phyloP scores from a whole-genome alignment of 92 coral and sea anemone species.

The Anthopleura xanthogrammica region DNA sequence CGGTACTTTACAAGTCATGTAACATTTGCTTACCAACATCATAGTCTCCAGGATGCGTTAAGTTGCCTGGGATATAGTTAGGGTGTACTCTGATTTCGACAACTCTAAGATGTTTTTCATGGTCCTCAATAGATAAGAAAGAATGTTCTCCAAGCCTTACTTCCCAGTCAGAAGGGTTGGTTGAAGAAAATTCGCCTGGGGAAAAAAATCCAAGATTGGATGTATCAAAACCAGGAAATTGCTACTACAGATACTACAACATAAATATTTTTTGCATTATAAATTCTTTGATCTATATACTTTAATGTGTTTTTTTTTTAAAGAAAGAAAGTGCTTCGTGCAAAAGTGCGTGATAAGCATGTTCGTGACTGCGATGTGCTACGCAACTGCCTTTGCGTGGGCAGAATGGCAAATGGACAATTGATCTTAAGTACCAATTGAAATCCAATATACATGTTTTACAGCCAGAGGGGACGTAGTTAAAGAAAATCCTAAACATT shows the following conservation, averaged over 20 bases:
- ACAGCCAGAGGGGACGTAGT: background rate
- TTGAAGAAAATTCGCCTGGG: slow-evolving; percentile 54
- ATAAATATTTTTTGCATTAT: background rate
- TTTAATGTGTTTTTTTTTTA: background rate
- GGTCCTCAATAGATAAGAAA: slow-evolving; percentile 35
- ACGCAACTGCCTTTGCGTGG: background rate
- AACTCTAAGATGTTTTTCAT: slow-evolving; percentile 50
- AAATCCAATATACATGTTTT: background rate
- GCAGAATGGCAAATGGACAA: background rate
- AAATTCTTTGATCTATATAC: background rate
- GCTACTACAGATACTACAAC: background rate
- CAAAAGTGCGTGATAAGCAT: background rate
- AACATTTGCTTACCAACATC: slow-evolving; percentile 76
- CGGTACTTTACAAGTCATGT: background rate
- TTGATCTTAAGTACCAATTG: background rate
- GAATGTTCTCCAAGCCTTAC: slow-evolving; percentile 94
- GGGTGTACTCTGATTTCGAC: slow-evolving; percentile 75
- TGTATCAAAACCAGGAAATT: background rate
- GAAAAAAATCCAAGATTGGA: background rate
- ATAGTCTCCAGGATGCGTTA: slow-evolving; percentile 87
- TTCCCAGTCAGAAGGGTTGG: slow-evolving; percentile 74
- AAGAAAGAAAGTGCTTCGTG: background rate
- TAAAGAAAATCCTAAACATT: background rate
- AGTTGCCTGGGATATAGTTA: slow-evolving; percentile 64
- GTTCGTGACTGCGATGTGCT: background rate